phyloP scores from a whole-genome alignment of 1,140 invertebrate species.

The Leptoteleia sp. region DNA sequence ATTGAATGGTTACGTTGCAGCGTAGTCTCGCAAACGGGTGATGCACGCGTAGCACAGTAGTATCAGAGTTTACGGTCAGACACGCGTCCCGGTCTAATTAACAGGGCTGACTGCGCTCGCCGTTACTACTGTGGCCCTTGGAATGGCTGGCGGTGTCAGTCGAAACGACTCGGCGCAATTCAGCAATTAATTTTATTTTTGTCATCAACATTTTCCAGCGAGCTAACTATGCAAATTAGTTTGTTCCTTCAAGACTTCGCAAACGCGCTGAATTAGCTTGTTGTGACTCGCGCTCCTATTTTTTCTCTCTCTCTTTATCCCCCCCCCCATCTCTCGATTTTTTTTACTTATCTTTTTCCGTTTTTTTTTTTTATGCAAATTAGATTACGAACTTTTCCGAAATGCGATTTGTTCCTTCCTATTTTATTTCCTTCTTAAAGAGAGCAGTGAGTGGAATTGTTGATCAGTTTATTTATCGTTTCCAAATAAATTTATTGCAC shows the following conservation, averaged over 20 bases:
- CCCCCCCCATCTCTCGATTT: too few relatives aligned
- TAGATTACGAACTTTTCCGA: too few relatives aligned
- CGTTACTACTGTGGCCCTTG: slow-evolving; percentile 56
- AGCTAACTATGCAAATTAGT: slow-evolving; percentile 47
- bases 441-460: too few relatives aligned
- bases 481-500: too few relatives aligned
- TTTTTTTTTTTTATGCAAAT: not conserved
- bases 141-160: slow-evolving; percentile 43
- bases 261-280: slow-evolving; percentile 26
- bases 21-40: slow-evolving; percentile 33
- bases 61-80: slow-evolving; percentile 65
- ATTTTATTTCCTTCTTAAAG: too few relatives aligned
- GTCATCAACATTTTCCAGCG: slow-evolving; percentile 46
- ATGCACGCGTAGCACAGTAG: slow-evolving; percentile 61
- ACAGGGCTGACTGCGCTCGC: slow-evolving; percentile 59
- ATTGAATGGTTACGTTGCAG: slow-evolving; percentile 48
- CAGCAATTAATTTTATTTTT: slow-evolving; percentile 54
- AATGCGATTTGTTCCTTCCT: not conserved
- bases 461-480: too few relatives aligned
- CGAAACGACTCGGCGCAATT: slow-evolving; percentile 35
- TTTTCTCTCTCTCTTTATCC: too few relatives aligned
- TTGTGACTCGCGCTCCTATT: slow-evolving; percentile 3
- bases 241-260: slow-evolving; percentile 44
- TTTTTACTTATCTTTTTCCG: too few relatives aligned
- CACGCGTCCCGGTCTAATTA: slow-evolving; percentile 66